phyloP scores from a whole-genome alignment of 2,113 vertebrate species.

The Peucedramus taeniatus region DNA sequence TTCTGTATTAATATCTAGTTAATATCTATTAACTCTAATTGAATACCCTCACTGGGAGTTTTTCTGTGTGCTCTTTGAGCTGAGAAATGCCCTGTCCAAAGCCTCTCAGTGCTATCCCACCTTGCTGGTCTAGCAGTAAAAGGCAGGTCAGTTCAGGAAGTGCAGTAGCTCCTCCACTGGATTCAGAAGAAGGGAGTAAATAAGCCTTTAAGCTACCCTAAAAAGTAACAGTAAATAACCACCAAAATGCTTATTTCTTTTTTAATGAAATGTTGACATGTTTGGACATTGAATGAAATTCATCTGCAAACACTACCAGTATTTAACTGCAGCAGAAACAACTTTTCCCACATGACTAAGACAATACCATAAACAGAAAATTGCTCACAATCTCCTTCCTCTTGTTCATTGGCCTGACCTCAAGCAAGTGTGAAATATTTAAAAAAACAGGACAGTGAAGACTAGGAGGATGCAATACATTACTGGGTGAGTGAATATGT shows the following conservation, averaged over 20 bases:
- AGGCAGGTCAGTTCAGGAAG: neutral
- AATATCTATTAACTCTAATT: neutral
- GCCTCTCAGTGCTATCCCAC: neutral
- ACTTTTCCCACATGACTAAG: neutral
- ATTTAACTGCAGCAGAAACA: neutral
- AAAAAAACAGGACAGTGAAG: neutral
- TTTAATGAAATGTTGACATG: neutral
- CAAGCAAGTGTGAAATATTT: neutral
- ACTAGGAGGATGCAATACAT: neutral
- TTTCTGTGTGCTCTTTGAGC: neutral
- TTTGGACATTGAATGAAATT: neutral
- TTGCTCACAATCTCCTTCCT: neutral
- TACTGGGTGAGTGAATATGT: neutral
- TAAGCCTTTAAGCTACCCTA: no score
- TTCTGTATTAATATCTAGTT: neutral
- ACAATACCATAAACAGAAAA: neutral
- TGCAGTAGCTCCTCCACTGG: neutral
- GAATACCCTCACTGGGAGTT: neutral
- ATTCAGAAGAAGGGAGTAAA: neutral
- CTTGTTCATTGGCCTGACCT: neutral
- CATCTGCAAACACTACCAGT: neutral
- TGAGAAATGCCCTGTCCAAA: neutral
- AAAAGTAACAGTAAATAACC: neutral
- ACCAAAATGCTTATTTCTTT: neutral
- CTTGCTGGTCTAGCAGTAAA: neutral